Base-by-base conservation (phyloP, 2,888 invertebrate genomes). In the Nebria brevicollis region DNA sequence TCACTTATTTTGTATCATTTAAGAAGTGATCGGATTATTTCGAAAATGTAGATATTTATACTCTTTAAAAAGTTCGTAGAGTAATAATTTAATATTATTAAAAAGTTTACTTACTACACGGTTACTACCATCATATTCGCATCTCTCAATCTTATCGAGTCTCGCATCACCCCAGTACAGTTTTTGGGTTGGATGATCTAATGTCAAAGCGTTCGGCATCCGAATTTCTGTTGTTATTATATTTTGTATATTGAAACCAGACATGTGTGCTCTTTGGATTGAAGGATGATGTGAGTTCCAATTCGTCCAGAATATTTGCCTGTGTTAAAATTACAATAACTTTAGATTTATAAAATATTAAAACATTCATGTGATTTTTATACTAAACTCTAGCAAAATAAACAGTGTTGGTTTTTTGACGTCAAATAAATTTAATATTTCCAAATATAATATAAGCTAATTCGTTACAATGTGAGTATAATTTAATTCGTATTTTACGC, bases 131-230 rank as follows among this genome's bases (percentile, higher is more conserved):
- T 96, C 96, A 86, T 95, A 94, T 87, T 95, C 93, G 86, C 93
- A 93, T 66, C 95, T 89, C 89, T 96, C 96, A 83, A 96, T 95
- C 90, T 95, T 96, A 89, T 96, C 96, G 43, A 96, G 90, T 13
- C 96, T 89, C 2, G 96, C 96, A 89, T 97, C 96, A 20, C 94
- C 94, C 96, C 96, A 96, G 88, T 96, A 96, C 41, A 96, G 87
- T 87, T 94, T 94, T 85, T 94, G 93, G 64, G 94, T 93, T 82
- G 90, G 90, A 87, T 94, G 94, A 87, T 96, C 96, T 66, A 96
- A 89, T 1, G 96, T 93, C 70, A 97, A 89, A 0, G 95, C 96
- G 90, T 96, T 96, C 6, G 96, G 96, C 94, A 97, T 96, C 77
- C 94, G 91, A 83, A 97, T 95, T 81, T 95, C 94, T 0, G 93